Evolutionary conservation across 2,888 invertebrate genomes (phyloP), one percentile per base, ranked within the genome.

Genomic region (Tiphia femorata): DNA sequence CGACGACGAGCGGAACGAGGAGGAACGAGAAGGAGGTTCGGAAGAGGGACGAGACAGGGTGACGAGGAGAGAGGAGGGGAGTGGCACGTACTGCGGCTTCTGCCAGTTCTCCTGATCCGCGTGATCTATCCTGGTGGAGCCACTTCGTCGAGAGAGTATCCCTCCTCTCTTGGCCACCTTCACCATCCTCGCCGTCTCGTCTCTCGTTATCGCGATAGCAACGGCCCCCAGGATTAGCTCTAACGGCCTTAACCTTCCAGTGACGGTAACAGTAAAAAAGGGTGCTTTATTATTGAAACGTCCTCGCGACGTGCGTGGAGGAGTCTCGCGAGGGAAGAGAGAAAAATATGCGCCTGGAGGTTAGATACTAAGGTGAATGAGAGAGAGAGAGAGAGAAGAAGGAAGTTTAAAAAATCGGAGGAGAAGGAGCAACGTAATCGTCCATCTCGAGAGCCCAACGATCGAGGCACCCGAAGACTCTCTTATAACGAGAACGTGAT

Each of bases 201-300:
- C 30, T n/a, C 46, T 56, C 42, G 61, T 62, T 66, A 60, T 56
- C 51, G 44, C 50, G 54, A 62, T 54, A 54, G 35, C 44, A 20
- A 17, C 7, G 16, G 41, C 38, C 42, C 35, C 48, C 46, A n/a
- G 44, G 61, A 64, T 64, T 61, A 64, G 42, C 49, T 47, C 42
- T 42, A 44, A 44, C 51, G 33, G 52, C 25, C 44, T n/a, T 47
- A 47, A 47, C 37, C 35, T 44, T n/a, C 41, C 14, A 29, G 17
- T 44, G 50, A 52, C 46, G 52, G n/a, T 25, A 30, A 46, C 53
- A 47, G 30, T 54, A 27, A 52, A n/a, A 33, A 52, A 21, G 53
- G 25, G 38, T 30, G 29, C 30, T 3, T 29, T 12, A 29, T 49
- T 44, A 23, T 55, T 46, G 29, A 33, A 44, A 52, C 52, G 47